These are phyloP conservation scores for Limnephilus marmoratus DNA, from an alignment of 2,888 invertebrate genomes.

Conservation along the genomic window DNA sequence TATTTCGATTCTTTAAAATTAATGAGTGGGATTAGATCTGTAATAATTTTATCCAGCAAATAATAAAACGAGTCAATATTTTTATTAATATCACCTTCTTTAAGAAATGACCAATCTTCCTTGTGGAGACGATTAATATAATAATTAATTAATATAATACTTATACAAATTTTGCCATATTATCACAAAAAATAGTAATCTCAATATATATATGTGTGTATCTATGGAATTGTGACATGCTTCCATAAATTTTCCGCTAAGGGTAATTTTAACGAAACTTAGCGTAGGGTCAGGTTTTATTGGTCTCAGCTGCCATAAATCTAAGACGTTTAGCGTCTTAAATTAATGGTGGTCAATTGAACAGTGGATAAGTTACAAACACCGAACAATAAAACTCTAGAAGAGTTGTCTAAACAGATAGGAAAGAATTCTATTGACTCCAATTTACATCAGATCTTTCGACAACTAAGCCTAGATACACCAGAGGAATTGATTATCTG, in stretches of 20 bases:
- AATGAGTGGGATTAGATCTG: too few species aligned
- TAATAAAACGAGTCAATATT: too few species aligned
- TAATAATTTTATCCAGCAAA: too few species aligned
- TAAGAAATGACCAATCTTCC: too few species aligned
- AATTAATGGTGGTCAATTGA: background rate
- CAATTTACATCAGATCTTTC: background rate
- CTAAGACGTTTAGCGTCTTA: background rate
- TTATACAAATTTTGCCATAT: too few species aligned
- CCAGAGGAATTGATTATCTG: background rate
- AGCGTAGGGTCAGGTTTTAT: background rate
- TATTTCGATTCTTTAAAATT: too few species aligned
- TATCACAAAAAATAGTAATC: too few species aligned
- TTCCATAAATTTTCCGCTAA: background rate
- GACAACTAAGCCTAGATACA: too few species aligned
- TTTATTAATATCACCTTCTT: too few species aligned
- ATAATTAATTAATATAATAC: too few species aligned
- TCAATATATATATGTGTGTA: too few species aligned
- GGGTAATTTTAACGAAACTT: background rate
- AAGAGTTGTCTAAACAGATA: background rate
- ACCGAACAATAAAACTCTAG: background rate
- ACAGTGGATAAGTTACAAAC: background rate
- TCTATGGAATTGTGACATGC: background rate
- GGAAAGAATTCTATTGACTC: background rate
- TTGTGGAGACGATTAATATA: too few species aligned
- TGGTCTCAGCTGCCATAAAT: background rate